Evolutionary conservation across 2,797 vertebrate genomes (phyloP).

Genomic region (Phataginus tetradactyla): DNA sequence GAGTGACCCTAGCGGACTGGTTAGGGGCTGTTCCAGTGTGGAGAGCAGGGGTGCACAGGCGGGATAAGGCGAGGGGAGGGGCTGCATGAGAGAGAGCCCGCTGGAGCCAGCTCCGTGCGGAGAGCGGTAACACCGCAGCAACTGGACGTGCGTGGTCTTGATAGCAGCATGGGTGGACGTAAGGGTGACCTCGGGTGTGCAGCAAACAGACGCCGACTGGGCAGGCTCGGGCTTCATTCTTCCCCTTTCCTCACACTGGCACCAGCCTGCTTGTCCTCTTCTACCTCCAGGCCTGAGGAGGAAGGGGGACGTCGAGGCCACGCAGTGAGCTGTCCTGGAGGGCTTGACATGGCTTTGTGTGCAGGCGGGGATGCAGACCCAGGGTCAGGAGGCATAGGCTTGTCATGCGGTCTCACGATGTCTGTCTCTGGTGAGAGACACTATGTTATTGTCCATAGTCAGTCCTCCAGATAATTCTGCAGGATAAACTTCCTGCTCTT

Average conservation of each 20-base stretch:
- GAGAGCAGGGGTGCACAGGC: neutral
- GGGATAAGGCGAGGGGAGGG: too few species aligned
- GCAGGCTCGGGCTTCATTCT: neutral
- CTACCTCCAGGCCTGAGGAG: neutral
- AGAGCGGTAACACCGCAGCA: neutral
- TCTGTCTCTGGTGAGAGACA: too few species aligned
- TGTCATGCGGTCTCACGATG: too few species aligned
- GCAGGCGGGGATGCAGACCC: neutral
- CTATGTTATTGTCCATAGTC: too few species aligned
- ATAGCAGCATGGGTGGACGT: rapidly evolving
- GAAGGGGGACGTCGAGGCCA: neutral
- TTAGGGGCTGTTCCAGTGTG: too few species aligned
- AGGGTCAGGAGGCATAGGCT: too few species aligned
- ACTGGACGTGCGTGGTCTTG: neutral
- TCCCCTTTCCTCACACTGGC: neutral
- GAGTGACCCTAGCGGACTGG: too few species aligned
- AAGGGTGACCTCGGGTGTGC: too few species aligned
- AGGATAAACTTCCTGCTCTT: too few species aligned
- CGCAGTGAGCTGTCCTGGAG: neutral
- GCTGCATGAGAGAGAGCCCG: neutral
- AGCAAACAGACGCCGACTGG: neutral
- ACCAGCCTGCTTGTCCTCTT: neutral
- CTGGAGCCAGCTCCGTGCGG: neutral
- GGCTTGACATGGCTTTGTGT: neutral
- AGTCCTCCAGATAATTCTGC: too few species aligned